Evolutionary conservation across 2,113 vertebrate species (phyloP).

Genomic region (Apus apus): DNA sequence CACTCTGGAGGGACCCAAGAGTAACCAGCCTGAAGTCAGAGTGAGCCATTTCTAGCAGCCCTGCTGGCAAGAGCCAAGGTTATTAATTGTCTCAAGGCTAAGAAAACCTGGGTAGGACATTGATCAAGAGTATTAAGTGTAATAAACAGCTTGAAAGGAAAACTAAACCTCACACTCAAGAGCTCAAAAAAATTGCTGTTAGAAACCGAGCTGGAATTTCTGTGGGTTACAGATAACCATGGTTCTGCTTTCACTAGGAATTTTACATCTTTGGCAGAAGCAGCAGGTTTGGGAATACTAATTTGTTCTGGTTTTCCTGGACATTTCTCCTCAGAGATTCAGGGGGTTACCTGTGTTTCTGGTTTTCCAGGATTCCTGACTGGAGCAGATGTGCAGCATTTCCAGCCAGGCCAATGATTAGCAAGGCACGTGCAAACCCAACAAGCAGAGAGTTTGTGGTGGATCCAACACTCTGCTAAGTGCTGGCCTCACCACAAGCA

Average conservation of each 20-base stretch:
- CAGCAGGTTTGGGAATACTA: not conserved
- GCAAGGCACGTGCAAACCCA: not conserved
- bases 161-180: not conserved
- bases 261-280: not conserved
- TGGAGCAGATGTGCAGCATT: not conserved
- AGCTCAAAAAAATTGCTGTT: not conserved
- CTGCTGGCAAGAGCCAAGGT: not conserved
- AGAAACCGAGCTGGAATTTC: not conserved
- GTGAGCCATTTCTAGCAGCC: not conserved
- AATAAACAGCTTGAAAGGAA: not conserved
- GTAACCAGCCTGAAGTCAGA: not conserved
- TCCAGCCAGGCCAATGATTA: not conserved
- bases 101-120: not conserved
- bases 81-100: not conserved
- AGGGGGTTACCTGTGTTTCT: not conserved
- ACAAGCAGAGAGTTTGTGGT: not conserved
- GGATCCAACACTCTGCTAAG: not conserved
- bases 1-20: not conserved
- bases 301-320: not conserved
- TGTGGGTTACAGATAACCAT: not conserved
- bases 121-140: not conserved
- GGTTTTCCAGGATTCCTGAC: not conserved
- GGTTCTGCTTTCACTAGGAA: not conserved
- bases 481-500: not conserved
- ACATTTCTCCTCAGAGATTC: not conserved